Base-by-base conservation (phyloP, 1,140 invertebrate genomes). In the Triops cancriformis region DNA sequence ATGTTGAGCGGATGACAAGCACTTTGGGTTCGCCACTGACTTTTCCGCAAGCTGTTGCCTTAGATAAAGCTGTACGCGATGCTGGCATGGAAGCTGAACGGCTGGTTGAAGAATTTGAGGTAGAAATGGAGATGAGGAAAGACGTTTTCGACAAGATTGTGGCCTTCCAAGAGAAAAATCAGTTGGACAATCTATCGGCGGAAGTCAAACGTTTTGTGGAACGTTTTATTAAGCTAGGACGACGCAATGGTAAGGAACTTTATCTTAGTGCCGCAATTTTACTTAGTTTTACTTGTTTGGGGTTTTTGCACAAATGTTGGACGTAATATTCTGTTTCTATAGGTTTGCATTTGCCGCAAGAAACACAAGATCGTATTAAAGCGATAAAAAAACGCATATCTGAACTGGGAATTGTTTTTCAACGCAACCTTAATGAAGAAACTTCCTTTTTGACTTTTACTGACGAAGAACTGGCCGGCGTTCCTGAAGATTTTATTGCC, bases 61-160 rank as follows among this genome's bases (percentile, higher is more conserved):
- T 85, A 27, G 83, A 86, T 78, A 87, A 87, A 80, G 81, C 81
- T 26, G 78, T 87, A 6, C 80, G 87, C 51, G 86, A 87, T 81
- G 85, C 85, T n/a, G 86, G 86, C 80, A 84, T 84, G 26, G 83
- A 83, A 72, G 86, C 85, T 41, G 86, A 87, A 77, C 84, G 85
- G 76, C 85, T 85, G 79, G 77, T 88, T 4, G 84, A 86, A 7
- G 86, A 87, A 73, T 86, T 87, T 84, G 85, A 86, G 82, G 85
- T 88, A 26, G 86, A 87, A 81, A 84, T 87, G 82, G 86, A 85
- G 84, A 88, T 88, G 87, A 80, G 87, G 64, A 85, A 86, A 79
- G 87, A 88, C 82, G 83, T 88, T 9, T 88, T 88, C 84, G 84
- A 87, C 78, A 83, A 84, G 43, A 79, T 88, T 27, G 82, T 86